phyloP scores from a whole-genome alignment of 2,113 vertebrate species.

The Marmota monax region DNA sequence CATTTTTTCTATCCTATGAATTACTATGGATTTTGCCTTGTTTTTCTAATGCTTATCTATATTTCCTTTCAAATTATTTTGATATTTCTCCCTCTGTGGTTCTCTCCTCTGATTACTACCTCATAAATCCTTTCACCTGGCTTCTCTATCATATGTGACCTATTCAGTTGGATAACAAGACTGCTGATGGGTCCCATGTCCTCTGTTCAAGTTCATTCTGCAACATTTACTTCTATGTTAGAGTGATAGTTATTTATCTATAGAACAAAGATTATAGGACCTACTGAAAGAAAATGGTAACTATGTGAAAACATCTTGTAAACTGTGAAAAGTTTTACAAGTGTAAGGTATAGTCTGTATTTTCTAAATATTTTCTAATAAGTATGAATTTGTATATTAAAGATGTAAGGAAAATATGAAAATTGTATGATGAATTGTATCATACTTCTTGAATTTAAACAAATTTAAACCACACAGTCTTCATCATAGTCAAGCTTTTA shows the following conservation, averaged over 20 bases:
- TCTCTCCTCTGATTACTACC: background rate
- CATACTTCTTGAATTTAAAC: constrained; percentile 24
- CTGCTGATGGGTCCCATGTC: background rate
- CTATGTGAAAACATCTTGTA: constrained; percentile 6
- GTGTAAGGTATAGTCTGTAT: background rate
- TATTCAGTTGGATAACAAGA: background rate
- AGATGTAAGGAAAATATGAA: constrained; percentile 17
- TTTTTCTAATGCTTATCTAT: background rate
- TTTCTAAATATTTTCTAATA: constrained; percentile 44
- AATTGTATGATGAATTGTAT: background rate
- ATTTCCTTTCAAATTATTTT: constrained; percentile 55
- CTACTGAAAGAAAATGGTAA: constrained; percentile 26
- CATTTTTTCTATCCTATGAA: background rate
- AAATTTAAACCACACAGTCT: background rate
- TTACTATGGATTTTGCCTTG: constrained; percentile 41
- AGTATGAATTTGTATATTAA: background rate
- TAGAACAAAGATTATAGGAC: background rate
- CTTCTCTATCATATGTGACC: background rate
- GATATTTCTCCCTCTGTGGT: background rate
- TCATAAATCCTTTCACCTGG: background rate
- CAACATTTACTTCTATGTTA: background rate
- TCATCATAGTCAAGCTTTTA: too few relatives aligned
- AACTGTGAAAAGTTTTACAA: constrained; percentile 8
- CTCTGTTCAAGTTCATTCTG: background rate
- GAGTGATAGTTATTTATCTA: background rate